Evolutionary conservation across 2,888 invertebrate species (phyloP).

Genomic region (Nowickia ferox): DNA sequence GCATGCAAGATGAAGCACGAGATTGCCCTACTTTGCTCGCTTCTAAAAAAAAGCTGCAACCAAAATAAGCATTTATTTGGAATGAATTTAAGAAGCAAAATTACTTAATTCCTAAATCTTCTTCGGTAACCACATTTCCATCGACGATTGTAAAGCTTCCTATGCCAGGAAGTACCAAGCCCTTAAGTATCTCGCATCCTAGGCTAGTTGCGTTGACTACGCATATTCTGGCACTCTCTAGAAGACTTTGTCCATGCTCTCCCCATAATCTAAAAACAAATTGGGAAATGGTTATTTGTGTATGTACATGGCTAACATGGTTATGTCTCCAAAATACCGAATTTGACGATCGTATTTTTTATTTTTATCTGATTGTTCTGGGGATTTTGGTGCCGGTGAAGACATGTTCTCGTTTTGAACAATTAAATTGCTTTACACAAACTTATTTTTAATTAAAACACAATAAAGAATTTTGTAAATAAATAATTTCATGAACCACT

Average conservation of each 20-base stretch:
- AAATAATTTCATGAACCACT: neutral
- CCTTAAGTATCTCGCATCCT: constrained; percentile 97
- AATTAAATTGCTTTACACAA: neutral
- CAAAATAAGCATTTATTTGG: neutral
- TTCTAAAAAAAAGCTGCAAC: constrained; percentile 93
- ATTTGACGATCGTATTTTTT: constrained; percentile 91
- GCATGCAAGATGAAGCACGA: constrained; percentile 92
- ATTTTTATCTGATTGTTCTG: constrained; percentile 88
- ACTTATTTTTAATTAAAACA: neutral
- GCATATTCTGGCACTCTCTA: constrained; percentile 96
- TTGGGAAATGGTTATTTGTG: neutral
- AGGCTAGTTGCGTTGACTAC: constrained; percentile 96
- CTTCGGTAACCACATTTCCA: constrained; percentile 91
- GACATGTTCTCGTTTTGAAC: constrained; percentile 76
- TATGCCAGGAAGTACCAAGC: constrained; percentile 96
- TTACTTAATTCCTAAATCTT: constrained; percentile 97
- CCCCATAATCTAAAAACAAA: constrained; percentile 92
- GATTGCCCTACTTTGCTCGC: constrained; percentile 91
- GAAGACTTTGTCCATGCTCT: constrained; percentile 95
- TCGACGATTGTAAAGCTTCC: constrained; percentile 97
- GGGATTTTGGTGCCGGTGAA: constrained; percentile 85
- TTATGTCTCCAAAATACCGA: constrained; percentile 82
- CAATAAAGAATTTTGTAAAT: neutral
- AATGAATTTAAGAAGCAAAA: neutral
- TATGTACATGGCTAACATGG: neutral